Evolutionary conservation across 2,888 invertebrate species (phyloP).

Genomic region (Meghimatium bilineatum): DNA sequence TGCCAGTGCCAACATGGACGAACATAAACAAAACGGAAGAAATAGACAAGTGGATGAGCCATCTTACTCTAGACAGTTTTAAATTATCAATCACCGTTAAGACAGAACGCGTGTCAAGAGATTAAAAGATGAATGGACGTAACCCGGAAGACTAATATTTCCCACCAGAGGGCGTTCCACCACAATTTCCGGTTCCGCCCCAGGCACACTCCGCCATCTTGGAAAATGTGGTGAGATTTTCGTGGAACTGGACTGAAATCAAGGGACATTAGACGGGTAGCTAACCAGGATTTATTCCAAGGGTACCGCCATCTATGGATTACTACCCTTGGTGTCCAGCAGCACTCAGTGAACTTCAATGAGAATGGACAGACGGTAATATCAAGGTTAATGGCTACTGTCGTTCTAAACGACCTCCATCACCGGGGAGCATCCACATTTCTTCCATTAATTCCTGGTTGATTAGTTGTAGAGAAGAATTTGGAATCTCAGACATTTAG

Average conservation of each 20-base stretch:
- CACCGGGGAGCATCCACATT: not conserved
- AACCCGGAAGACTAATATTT: constrained; percentile 55
- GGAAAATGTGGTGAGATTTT: constrained; percentile 31
- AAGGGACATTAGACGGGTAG: constrained; percentile 35
- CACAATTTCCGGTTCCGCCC: constrained; percentile 55
- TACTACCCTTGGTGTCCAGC: constrained; percentile 28
- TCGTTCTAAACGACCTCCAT: constrained; percentile 24
- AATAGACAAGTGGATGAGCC: not conserved
- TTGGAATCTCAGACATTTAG: not conserved
- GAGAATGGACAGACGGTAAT: constrained; percentile 31
- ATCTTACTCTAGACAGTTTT: not conserved
- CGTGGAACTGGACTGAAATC: not conserved
- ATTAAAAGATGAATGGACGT: constrained; percentile 55
- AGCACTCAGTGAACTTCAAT: constrained; percentile 24
- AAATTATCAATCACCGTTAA: constrained; percentile 30
- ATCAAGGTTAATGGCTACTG: constrained; percentile 41
- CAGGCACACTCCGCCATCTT: constrained; percentile 46
- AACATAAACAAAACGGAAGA: no score
- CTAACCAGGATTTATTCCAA: constrained; percentile 44
- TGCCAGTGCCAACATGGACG: no score
- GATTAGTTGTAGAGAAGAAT: constrained; percentile 5
- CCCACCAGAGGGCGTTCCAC: constrained; percentile 55
- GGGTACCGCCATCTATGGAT: constrained; percentile 32
- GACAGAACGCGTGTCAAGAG: constrained; percentile 54
- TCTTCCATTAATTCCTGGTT: constrained; percentile 25